A percentile compares a stretch with the other conserved stretches of the same genome.
These are phyloP conservation scores for Remorina albescens DNA, from an alignment of 2,797 vertebrate genomes.

Conservation along the genomic window DNA sequence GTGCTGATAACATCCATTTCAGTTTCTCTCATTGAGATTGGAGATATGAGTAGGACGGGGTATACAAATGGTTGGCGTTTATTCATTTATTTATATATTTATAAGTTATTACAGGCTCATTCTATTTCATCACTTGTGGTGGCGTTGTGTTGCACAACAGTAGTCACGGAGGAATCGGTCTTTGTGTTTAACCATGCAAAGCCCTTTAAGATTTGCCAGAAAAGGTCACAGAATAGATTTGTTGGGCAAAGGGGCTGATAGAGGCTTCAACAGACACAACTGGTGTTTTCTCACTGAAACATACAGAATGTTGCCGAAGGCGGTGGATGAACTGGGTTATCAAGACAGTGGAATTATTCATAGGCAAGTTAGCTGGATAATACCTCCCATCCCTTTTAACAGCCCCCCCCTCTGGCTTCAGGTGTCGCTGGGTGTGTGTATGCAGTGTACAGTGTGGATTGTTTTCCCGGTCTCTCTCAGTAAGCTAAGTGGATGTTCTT, in stretches of 20 bases:
- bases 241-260: constrained; percentile 53
- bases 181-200: constrained; percentile 80
- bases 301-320: constrained; percentile 55
- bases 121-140: constrained; percentile 72
- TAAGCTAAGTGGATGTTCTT: constrained; percentile 67
- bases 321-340: constrained; percentile 58
- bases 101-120: constrained; percentile 84
- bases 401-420: constrained; percentile 79
- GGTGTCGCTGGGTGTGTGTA: constrained; percentile 76
- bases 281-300: constrained; percentile 65
- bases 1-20: constrained; percentile 81
- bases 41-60: constrained; percentile 83
- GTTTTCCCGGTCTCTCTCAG: constrained; percentile 78
- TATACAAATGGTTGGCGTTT: constrained; percentile 80
- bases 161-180: constrained; percentile 71
- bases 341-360: constrained; percentile 65
- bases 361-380: constrained; percentile 67
- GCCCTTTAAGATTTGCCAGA: constrained; percentile 83
- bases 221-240: constrained; percentile 76
- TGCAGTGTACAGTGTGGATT: constrained; percentile 78
- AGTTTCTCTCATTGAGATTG: constrained; percentile 77
- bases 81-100: constrained; percentile 86
- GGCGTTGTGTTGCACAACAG: constrained; percentile 69
- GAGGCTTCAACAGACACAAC: constrained; percentile 63
- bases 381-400: constrained; percentile 28